Conservation (phyloP, 2,888 invertebrate species). For the Oscheius sp. region DNA sequence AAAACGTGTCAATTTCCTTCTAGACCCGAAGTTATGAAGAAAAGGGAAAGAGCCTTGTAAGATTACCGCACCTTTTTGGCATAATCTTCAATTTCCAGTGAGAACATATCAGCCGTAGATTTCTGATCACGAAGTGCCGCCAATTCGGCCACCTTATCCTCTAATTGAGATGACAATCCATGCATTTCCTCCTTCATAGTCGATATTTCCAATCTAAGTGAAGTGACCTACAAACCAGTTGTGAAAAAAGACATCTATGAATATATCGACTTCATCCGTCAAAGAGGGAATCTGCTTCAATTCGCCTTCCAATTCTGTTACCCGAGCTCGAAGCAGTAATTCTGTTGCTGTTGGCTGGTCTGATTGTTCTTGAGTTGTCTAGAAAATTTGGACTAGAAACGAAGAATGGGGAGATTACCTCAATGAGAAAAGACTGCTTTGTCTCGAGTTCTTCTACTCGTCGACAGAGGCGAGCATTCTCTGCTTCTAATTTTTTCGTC, state of each 20-base stretch:
- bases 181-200: background rate
- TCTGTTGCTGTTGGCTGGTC: slow-evolving; percentile 29
- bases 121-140: slow-evolving; percentile 33
- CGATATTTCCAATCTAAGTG: background rate
- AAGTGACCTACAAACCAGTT: background rate
- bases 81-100: slow-evolving; percentile 56
- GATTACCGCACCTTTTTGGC: slow-evolving; percentile 39
- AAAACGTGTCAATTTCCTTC: slow-evolving; percentile 1
- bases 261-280: slow-evolving; percentile 8
- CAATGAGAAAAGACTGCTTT: slow-evolving; percentile 30
- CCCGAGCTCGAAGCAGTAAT: slow-evolving; percentile 26
- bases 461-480: slow-evolving; percentile 6
- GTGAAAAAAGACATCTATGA: background rate
- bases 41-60: slow-evolving; percentile 3
- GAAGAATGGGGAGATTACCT: background rate
- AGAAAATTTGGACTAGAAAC: background rate
- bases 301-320: slow-evolving; percentile 29
- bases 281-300: background rate
- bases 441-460: slow-evolving; percentile 28
- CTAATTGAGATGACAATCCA: slow-evolving; percentile 18
- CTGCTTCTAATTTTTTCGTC: background rate
- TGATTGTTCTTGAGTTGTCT: slow-evolving; percentile 13
- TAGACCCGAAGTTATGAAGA: too few species aligned
- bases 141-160: slow-evolving; percentile 26
- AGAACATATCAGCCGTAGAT: slow-evolving; percentile 41